Base-by-base conservation (phyloP, 2,797 vertebrate genomes). In the Halcyon badia region DNA sequence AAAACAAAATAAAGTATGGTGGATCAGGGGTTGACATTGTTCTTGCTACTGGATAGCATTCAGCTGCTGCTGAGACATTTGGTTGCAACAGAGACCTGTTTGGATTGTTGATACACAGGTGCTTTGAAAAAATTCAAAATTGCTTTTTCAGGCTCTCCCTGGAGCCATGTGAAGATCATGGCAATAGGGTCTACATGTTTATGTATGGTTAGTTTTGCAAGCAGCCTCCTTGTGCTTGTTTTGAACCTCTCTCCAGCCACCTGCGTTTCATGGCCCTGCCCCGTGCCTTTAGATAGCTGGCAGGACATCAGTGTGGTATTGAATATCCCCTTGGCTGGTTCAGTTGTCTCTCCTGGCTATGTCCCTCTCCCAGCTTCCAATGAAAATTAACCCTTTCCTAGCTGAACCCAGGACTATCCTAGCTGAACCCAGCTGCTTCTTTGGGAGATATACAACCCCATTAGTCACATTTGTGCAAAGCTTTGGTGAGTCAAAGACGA, bases 111-210 rank as follows among this genome's bases (percentile, higher is more conserved):
- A 7, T 61, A 20, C 39, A 42, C 12, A 13, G 11, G 7, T 1
- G 0, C 4, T 83, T 64, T 33, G 33, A 42, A 79, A 78, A 83
- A 64, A 30, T 18, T 37, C 9, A 49, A 44, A 72, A 2, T 18
- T 65, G 15, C 4, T 80, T 49, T 68, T 60, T 44, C 13, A 33
- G 17, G 51, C 31, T 28, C 17, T 83, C 13, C 12, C 16, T 46
- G 35, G 39, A 70, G 10, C 11, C n/a, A 31, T 14, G 10, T 60
- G 20, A 68, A 73, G 44, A 52, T 90, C 12, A 10, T 49, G 13
- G 48, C 13, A 44, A 56, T 8, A 30, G 4, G 3, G 4, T 30
- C n/a, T 13, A 21, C 10, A 9, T 0, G 2, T 28, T 12, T 44
- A 1, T 18, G 7, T 44, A 26, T 0, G 2, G 31, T 5, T 19